Conservation (phyloP, 2,113 vertebrate genomes). For the Coptodon rendalli region DNA sequence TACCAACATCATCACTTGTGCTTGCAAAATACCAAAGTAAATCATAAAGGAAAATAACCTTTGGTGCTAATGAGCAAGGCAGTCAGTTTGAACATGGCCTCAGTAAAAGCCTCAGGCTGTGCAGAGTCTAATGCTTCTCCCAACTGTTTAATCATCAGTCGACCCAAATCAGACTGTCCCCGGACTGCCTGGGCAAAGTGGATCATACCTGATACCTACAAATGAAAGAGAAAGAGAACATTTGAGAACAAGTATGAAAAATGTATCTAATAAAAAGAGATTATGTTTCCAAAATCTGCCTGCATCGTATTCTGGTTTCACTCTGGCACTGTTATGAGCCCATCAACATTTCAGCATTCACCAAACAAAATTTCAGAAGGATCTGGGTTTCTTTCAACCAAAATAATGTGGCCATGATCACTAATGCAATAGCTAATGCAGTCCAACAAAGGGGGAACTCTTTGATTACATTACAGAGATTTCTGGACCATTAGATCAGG, state of each 20-base stretch:
- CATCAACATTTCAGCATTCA: background rate
- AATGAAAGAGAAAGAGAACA: background rate
- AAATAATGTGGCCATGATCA: background rate
- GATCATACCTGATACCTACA: slow-evolving; percentile 94
- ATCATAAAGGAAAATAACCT: slow-evolving; percentile 64
- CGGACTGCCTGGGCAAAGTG: slow-evolving; percentile 84
- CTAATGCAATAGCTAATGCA: background rate
- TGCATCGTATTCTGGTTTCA: background rate
- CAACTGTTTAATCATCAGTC: slow-evolving; percentile 88
- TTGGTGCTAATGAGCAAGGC: slow-evolving; percentile 91
- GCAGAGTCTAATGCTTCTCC: slow-evolving; percentile 77
- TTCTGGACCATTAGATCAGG: background rate
- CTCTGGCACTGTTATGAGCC: background rate
- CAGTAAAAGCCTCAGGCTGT: slow-evolving; percentile 83
- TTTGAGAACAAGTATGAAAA: background rate
- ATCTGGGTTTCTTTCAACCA: background rate
- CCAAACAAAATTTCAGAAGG: background rate
- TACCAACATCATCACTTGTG: background rate
- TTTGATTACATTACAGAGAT: background rate
- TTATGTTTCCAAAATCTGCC: background rate
- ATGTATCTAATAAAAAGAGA: background rate
- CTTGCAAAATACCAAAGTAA: background rate
- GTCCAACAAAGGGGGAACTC: no score
- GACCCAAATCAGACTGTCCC: slow-evolving; percentile 84
- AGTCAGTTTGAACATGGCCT: slow-evolving; percentile 96